Base-by-base conservation (phyloP, 2,888 invertebrate genomes). In the Imbricaverruca yamaguchii region DNA sequence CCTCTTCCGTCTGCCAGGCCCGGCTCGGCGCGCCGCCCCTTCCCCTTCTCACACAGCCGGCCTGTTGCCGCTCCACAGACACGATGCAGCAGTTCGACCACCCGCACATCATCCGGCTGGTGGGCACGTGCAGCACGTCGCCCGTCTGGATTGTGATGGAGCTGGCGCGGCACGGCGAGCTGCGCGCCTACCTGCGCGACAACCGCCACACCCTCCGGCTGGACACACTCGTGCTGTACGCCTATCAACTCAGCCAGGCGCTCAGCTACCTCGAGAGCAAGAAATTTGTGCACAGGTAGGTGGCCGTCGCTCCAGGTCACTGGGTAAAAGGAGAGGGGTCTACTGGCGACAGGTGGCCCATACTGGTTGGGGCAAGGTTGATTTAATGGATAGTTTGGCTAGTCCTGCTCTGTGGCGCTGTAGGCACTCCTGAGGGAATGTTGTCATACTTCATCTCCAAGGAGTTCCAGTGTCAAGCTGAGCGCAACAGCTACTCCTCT, bases 91-190 rank as follows among this genome's bases (percentile, higher is more conserved):
- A 98, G 88, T 98, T 99, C 89, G 97, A 98, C 83, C 98, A 99
- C 88, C 96, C 96, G 12, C 97, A 99, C 88, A 99, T 99, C 84
- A 95, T 99, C 85, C 93, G 95, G 82, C 88, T 99, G 85, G 94
- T 98, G 84, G 98, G 98, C 0, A 94, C 98, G 82, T 98, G 98
- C 88, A 95, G 96, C 78, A 91, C 93, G 63, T 92, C 94, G 59
- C 98, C 98, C 0, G 96, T 98, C 81, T 98, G 97, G 96, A 94
- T 99, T 85, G 95, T 99, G 59, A 98, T 99, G 97, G 99, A 99
- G 88, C 89, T 99, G 83, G 98, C 98, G 0, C 93, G 93, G 84
- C 91, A 96, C 78, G 98, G 99, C 9, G 98, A 99, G 89, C 91
- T 98, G 90, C 89, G 98, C 81, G 96, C 97, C 0, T 98, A 97